Conservation (phyloP, 2,113 vertebrate species). For the Megaceryle torquata region DNA sequence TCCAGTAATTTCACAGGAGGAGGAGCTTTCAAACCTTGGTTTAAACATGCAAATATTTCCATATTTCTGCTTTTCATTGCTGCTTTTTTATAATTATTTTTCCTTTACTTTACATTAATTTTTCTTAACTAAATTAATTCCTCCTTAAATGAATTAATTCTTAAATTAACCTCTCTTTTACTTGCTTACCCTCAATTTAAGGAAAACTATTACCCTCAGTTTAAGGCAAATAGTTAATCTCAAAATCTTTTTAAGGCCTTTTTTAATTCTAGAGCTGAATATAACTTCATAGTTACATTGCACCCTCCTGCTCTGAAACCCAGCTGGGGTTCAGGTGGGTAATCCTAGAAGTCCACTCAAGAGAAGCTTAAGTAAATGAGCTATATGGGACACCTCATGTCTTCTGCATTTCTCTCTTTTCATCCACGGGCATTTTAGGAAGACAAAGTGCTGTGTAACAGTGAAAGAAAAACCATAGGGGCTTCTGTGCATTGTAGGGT, state of each 20-base stretch:
- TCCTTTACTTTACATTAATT: no score
- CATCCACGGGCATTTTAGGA: slow-evolving; percentile 11
- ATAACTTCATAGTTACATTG: accelerated
- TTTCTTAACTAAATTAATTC: no score
- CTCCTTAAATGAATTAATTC: no score
- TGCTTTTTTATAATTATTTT: neutral
- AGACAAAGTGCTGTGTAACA: slow-evolving; percentile 1
- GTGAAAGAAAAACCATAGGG: slow-evolving; percentile 5
- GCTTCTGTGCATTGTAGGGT: slow-evolving; percentile 52
- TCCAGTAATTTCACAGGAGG: no score
- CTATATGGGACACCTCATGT: neutral
- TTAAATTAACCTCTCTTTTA: neutral
- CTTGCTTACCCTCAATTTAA: neutral
- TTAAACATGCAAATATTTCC: neutral
- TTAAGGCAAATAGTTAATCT: neutral
- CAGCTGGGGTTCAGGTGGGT: neutral
- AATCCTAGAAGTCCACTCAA: neutral
- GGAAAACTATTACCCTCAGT: neutral
- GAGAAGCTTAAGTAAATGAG: neutral
- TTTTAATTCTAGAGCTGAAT: neutral
- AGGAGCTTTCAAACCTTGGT: neutral
- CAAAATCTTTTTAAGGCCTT: neutral
- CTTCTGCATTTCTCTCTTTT: neutral
- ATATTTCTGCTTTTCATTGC: neutral
- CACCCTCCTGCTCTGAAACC: neutral